phyloP scores from a whole-genome alignment of 2,888 invertebrate genomes.

The Tinea semifulvella region DNA sequence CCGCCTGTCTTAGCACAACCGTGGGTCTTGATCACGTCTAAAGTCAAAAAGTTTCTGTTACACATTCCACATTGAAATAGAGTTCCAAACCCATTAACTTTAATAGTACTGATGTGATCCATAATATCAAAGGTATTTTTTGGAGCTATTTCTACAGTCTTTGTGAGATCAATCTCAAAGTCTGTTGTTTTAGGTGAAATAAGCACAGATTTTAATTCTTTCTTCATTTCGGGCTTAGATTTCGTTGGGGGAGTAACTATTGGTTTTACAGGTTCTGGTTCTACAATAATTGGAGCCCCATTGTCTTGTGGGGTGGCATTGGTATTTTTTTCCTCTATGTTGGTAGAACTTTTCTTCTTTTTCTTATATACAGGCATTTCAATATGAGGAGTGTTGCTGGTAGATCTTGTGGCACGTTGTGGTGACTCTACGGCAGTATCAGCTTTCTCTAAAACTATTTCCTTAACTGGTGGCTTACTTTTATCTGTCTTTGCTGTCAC shows the following conservation, averaged over 20 bases:
- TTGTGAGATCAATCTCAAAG: constrained; percentile 13
- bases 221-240: background rate
- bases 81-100: constrained; percentile 55
- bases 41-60: constrained; percentile 52
- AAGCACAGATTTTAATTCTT: constrained; percentile 14
- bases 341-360: background rate
- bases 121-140: constrained; percentile 41
- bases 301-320: too few species aligned
- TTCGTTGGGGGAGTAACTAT: too few species aligned
- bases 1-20: constrained; percentile 50
- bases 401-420: constrained; percentile 6
- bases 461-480: background rate
- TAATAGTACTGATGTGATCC: constrained; percentile 52
- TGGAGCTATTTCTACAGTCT: background rate
- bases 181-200: constrained; percentile 15
- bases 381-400: background rate
- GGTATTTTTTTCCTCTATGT: background rate
- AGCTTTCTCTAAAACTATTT: constrained; percentile 9
- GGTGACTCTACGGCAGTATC: background rate
- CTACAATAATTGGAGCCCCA: background rate
- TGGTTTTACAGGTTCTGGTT: too few species aligned
- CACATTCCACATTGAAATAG: constrained; percentile 56
- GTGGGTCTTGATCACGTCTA: constrained; percentile 46
- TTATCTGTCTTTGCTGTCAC: background rate
- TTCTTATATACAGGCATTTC: background rate